phyloP scores from a whole-genome alignment of 2,888 invertebrate species.

The Habroteleia sp. region DNA sequence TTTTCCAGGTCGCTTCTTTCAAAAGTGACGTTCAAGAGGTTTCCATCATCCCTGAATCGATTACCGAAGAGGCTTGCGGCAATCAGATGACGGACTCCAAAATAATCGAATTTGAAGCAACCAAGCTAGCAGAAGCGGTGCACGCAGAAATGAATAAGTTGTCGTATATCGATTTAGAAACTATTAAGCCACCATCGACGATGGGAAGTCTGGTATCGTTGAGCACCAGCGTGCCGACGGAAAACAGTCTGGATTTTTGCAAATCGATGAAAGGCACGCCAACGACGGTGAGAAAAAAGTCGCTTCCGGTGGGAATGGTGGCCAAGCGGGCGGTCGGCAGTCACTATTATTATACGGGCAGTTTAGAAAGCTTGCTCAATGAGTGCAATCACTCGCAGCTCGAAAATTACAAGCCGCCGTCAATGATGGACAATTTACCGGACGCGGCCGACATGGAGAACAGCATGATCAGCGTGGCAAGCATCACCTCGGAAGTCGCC shows the following conservation, averaged over 20 bases:
- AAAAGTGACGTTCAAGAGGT: conserved; percentile 83
- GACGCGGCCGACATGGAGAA: conserved; percentile 86
- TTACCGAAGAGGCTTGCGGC: conserved; percentile 10
- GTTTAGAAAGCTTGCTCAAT: conserved; percentile 85
- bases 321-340: conserved; percentile 87
- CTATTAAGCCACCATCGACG: conserved; percentile 89
- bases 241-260: conserved; percentile 15
- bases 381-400: conserved; percentile 85
- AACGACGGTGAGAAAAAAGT: conserved; percentile 83
- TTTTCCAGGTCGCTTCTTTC: conserved; percentile 83
- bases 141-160: conserved; percentile 80
- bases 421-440: conserved; percentile 87
- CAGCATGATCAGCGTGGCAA: conserved; percentile 92
- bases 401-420: conserved; percentile 92
- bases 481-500: conserved; percentile 90
- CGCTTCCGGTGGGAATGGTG: conserved; percentile 87
- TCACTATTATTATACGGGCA: conserved; percentile 81
- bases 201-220: conserved; percentile 86
- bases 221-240: conserved; percentile 79
- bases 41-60: conserved; percentile 50
- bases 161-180: conserved; percentile 86
- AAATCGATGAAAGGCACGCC: conserved; percentile 29
- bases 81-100: conserved; percentile 85
- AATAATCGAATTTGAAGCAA: conserved; percentile 88
- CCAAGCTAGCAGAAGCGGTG: conserved; percentile 85